Conservation (phyloP, 2,797 vertebrate species). For the Telmatherina bonti region DNA sequence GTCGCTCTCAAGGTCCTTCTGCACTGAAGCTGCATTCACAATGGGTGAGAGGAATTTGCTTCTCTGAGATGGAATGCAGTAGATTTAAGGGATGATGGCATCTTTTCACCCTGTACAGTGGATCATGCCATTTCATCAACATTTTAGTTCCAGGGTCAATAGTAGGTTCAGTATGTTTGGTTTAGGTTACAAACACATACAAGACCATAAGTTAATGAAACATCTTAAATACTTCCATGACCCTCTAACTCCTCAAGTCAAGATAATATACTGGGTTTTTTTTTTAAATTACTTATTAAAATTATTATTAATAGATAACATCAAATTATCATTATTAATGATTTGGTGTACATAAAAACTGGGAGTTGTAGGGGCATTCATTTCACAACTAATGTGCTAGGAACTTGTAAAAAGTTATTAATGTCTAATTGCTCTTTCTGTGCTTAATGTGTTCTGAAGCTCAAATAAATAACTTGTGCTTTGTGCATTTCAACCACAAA, state of each 20-base stretch:
- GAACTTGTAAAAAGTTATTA: neutral
- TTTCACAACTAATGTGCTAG: neutral
- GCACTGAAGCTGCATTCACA: conserved; percentile 63
- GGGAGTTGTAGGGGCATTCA: neutral
- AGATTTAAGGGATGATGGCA: conserved; percentile 72
- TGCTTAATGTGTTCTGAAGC: neutral
- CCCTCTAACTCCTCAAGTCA: conserved; percentile 4
- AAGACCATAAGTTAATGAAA: conserved; percentile 22
- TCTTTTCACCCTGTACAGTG: conserved; percentile 64
- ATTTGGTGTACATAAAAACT: conserved; percentile 3
- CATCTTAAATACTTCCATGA: neutral
- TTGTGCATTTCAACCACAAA: conserved; percentile 33
- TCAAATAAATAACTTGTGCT: conserved; percentile 23
- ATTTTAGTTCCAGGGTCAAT: conserved; percentile 66
- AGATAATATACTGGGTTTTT: neutral
- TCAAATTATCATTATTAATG: neutral
- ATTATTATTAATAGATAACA: too few relatives aligned
- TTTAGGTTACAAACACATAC: conserved; percentile 35
- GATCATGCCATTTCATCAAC: conserved; percentile 72
- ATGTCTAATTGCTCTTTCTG: neutral
- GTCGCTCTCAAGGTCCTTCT: conserved; percentile 68
- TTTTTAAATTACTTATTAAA: neutral
- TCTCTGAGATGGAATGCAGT: conserved; percentile 55
- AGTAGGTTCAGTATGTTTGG: conserved; percentile 50
- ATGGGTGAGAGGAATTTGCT: conserved; percentile 72